A percentile compares a stretch with the other conserved stretches of the same genome.
Conservation (phyloP, 2,113 vertebrate genomes). For the Ceyx cyanopectus region DNA sequence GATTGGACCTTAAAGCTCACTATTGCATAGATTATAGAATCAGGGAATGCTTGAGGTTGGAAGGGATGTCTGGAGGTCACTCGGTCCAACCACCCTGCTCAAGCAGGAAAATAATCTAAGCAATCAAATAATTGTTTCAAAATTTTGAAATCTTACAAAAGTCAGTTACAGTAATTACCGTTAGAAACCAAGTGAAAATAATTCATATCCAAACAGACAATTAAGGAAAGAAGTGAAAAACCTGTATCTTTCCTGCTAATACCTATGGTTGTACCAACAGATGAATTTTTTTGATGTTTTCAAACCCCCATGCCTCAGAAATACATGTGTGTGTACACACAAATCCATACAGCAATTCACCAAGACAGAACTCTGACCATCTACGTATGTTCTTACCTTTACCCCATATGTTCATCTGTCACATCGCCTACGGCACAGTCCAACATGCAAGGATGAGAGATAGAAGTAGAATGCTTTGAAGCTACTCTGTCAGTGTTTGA, state of each 20-base stretch:
- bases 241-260: neutral
- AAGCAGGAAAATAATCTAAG: neutral
- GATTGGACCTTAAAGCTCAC: neutral
- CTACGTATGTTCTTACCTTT: neutral
- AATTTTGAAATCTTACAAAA: neutral
- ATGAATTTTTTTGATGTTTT: neutral
- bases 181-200: neutral
- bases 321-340: neutral
- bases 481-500: conserved; percentile 37
- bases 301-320: neutral
- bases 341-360: neutral
- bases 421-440: neutral
- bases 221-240: neutral
- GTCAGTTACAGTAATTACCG: neutral
- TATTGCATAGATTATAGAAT: neutral
- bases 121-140: neutral
- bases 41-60: neutral
- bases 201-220: neutral
- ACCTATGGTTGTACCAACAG: neutral
- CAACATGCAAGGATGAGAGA: conserved; percentile 10
- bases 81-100: neutral
- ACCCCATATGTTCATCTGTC: conserved; percentile 37
- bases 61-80: neutral
- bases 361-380: neutral
- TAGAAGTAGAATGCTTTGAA: conserved; percentile 64